phyloP scores from a whole-genome alignment of 1,140 invertebrate genomes.

The Neomicropteryx cornuta region DNA sequence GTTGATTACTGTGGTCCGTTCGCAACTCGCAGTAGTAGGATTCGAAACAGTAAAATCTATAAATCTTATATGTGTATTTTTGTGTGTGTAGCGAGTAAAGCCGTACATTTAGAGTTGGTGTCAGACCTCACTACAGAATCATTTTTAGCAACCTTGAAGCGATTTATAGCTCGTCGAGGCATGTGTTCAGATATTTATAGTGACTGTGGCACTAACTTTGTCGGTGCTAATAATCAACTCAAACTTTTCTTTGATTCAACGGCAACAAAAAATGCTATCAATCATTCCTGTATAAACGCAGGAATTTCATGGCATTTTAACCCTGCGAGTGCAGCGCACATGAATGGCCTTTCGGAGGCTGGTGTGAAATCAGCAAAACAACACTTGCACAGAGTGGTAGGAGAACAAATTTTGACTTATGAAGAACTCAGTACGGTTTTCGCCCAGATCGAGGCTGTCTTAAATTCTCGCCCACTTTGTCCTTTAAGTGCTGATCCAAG shows the following conservation, averaged over 20 bases:
- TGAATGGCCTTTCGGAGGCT: slow-evolving; percentile 18
- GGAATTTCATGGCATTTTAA: slow-evolving; percentile 13
- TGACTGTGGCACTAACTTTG: slow-evolving; percentile 24
- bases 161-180: slow-evolving; percentile 17
- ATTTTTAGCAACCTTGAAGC: slow-evolving; percentile 16
- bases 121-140: slow-evolving; percentile 14
- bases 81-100: slow-evolving; percentile 15
- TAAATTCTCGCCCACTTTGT: slow-evolving; percentile 14
- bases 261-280: background rate
- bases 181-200: slow-evolving; percentile 16
- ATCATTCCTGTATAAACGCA: background rate
- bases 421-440: slow-evolving; percentile 20
- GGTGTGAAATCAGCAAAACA: slow-evolving; percentile 17
- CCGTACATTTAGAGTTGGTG: slow-evolving; percentile 17
- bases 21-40: slow-evolving; percentile 1
- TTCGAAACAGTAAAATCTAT: slow-evolving; percentile 2
- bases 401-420: slow-evolving; percentile 12
- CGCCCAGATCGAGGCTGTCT: slow-evolving; percentile 16
- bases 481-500: slow-evolving; percentile 1
- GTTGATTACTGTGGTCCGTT: slow-evolving; percentile 2
- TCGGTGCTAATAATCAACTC: slow-evolving; percentile 14
- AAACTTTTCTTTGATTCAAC: slow-evolving; percentile 3
- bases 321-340: slow-evolving; percentile 16
- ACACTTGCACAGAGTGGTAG: slow-evolving; percentile 13
- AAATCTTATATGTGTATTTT: slow-evolving; percentile 16